Evolutionary conservation across 1,140 invertebrate genomes (phyloP).

Genomic region (Carposina sasakii): DNA sequence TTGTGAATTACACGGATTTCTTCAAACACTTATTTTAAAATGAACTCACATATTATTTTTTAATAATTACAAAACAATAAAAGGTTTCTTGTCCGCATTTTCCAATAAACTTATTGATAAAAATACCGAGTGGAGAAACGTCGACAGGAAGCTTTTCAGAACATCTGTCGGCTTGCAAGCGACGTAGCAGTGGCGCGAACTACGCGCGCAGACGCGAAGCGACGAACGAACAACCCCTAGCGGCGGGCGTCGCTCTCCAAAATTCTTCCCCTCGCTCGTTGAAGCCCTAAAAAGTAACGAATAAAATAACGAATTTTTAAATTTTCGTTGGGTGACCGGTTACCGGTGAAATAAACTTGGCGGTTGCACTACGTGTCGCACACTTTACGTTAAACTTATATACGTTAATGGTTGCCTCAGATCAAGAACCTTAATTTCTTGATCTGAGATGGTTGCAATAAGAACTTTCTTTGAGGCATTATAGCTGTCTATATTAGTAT

Average conservation of each 20-base stretch:
- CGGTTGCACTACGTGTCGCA: too few species aligned
- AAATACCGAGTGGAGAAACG: conserved; percentile 60
- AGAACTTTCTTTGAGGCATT: too few species aligned
- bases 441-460: too few species aligned
- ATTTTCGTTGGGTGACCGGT: conserved; percentile 62
- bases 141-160: conserved; percentile 72
- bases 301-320: conserved; percentile 72
- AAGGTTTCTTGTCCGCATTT: conserved; percentile 61
- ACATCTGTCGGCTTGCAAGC: conserved; percentile 72
- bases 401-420: too few species aligned
- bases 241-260: conserved; percentile 63
- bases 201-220: conserved; percentile 70
- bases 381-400: too few species aligned
- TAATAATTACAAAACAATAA: conserved; percentile 51
- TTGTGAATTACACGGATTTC: conserved; percentile 51
- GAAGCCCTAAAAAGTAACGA: conserved; percentile 70
- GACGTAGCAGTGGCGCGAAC: conserved; percentile 72
- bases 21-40: conserved; percentile 58
- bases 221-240: conserved; percentile 63
- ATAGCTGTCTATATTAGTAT: too few species aligned
- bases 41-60: conserved; percentile 54
- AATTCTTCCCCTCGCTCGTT: conserved; percentile 50
- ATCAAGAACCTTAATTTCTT: too few species aligned
- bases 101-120: conserved; percentile 51
- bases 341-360: conserved; percentile 33